phyloP scores from a whole-genome alignment of 2,797 vertebrate species.

The Liasis olivaceus region DNA sequence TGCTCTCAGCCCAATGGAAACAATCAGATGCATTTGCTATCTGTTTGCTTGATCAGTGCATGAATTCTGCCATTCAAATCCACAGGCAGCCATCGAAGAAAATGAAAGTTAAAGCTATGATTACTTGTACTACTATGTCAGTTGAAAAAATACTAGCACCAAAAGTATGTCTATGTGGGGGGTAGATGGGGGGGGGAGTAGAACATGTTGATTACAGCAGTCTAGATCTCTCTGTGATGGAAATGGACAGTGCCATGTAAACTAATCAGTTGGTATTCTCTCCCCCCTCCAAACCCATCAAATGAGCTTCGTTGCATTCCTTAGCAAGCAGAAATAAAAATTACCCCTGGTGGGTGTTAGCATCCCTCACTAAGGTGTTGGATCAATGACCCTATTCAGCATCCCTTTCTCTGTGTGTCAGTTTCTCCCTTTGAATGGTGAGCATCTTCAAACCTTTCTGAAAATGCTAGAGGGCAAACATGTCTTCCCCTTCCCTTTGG shows the following conservation, averaged over 20 bases:
- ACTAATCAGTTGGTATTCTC: constrained; percentile 69
- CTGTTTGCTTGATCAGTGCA: neutral
- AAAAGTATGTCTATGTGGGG: constrained; percentile 22
- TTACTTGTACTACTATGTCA: constrained; percentile 27
- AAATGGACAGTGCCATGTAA: constrained; percentile 59
- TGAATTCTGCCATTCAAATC: neutral
- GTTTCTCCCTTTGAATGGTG: neutral
- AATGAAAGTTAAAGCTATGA: constrained; percentile 7
- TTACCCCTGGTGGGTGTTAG: constrained; percentile 80
- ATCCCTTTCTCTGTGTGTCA: neutral
- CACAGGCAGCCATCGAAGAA: neutral
- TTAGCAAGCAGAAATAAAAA: constrained; percentile 81
- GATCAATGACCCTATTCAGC: constrained; percentile 75
- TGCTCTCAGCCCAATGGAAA: neutral
- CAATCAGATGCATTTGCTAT: neutral
- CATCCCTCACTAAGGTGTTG: constrained; percentile 72
- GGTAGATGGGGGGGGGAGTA: no score
- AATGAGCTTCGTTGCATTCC: constrained; percentile 69
- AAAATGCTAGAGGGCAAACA: constrained; percentile 64
- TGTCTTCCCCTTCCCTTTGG: constrained; percentile 43
- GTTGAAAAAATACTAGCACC: constrained; percentile 30
- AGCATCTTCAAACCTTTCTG: constrained; percentile 4
- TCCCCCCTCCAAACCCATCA: constrained; percentile 51
- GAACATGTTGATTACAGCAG: constrained; percentile 34
- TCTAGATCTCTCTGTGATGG: constrained; percentile 51